These are phyloP conservation scores for Dallia pectoralis DNA, from an alignment of 2,797 vertebrate species.

Conservation along the genomic window DNA sequence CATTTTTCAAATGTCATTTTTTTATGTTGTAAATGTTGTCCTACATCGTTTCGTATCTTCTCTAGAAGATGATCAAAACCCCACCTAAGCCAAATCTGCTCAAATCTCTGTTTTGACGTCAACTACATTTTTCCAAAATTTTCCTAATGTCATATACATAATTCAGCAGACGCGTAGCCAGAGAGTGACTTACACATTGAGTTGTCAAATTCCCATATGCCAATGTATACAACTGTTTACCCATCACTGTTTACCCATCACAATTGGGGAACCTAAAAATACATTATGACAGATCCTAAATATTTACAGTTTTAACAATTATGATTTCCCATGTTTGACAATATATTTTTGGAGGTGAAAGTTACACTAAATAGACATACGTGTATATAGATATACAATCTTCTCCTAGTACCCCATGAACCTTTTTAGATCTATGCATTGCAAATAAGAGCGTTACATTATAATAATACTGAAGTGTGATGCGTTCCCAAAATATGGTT, in stretches of 20 bases:
- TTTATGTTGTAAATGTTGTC: not conserved
- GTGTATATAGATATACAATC: not conserved
- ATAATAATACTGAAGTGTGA: not conserved
- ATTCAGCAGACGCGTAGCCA: too few relatives aligned
- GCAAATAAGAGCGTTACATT: not conserved
- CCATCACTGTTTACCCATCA: not conserved
- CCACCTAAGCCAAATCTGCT: not conserved
- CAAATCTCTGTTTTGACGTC: not conserved
- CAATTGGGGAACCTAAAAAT: too few relatives aligned
- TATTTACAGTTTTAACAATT: not conserved
- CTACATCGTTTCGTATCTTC: not conserved
- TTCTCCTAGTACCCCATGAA: not conserved
- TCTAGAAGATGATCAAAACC: not conserved
- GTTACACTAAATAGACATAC: not conserved
- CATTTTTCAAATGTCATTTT: not conserved
- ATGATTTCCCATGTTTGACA: not conserved
- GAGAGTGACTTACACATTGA: not conserved
- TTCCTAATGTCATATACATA: not conserved
- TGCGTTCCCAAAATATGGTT: constrained; percentile 4
- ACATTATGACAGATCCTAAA: not conserved
- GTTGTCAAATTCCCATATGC: not conserved
- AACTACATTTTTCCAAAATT: not conserved
- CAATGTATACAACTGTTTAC: not conserved
- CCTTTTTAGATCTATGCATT: not conserved
- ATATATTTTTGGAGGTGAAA: not conserved